Evolutionary conservation across 2,888 invertebrate species (phyloP).

Genomic region (Eupeodes luniger): DNA sequence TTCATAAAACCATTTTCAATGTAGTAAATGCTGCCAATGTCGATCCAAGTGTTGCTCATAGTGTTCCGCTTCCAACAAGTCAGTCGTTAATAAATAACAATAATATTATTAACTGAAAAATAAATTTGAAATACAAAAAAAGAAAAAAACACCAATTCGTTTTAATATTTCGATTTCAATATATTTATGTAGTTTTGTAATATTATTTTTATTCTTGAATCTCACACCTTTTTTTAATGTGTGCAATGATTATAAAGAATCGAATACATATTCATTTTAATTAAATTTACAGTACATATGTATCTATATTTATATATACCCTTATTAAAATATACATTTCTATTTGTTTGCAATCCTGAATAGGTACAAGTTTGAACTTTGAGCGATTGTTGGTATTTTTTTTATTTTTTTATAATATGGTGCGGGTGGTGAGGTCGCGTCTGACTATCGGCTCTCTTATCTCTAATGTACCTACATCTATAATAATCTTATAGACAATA

Average conservation of each 20-base stretch:
- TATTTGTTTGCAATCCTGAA: constrained; percentile 53
- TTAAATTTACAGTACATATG: background rate
- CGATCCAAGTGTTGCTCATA: constrained; percentile 28
- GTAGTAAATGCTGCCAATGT: constrained; percentile 26
- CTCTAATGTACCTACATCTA: constrained; percentile 69
- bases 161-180: background rate
- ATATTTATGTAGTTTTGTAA: background rate
- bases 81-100: background rate
- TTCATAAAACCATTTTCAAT: constrained; percentile 34
- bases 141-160: background rate
- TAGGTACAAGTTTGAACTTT: constrained; percentile 75
- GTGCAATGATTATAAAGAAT: background rate
- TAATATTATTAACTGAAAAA: background rate
- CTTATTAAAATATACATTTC: constrained; percentile 20
- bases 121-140: background rate
- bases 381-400: constrained; percentile 66
- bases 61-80: background rate
- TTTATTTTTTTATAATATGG: constrained; percentile 66
- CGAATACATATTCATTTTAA: background rate
- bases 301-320: background rate
- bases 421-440: constrained; percentile 76
- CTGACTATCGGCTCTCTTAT: constrained; percentile 69
- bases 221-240: constrained; percentile 12
- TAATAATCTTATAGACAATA: constrained; percentile 62
- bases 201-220: background rate